Evolutionary conservation across 1,140 invertebrate genomes (phyloP).

Genomic region (Cardiocondyla obscurior): DNA sequence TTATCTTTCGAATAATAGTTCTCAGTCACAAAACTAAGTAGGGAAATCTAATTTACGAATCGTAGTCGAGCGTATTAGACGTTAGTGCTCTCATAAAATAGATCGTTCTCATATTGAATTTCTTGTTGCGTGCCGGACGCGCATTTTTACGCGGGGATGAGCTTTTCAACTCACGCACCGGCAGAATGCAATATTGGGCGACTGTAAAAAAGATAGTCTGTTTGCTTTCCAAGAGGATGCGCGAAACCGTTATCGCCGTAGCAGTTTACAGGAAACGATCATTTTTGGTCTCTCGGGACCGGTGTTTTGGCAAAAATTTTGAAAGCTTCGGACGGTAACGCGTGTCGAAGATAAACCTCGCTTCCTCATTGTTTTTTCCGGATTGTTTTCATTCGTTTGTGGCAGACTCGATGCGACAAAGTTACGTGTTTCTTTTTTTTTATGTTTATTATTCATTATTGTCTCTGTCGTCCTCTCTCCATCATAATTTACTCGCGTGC

Average conservation of each 20-base stretch:
- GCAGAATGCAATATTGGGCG: conserved; percentile 46
- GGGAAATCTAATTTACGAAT: conserved; percentile 47
- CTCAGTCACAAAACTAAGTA: background rate
- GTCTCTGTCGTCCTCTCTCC: background rate
- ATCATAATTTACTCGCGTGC: conserved; percentile 4
- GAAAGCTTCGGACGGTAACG: conserved; percentile 26
- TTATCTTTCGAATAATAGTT: conserved; percentile 21
- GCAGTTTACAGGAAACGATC: conserved; percentile 33
- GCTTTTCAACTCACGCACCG: conserved; percentile 9
- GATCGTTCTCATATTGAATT: conserved; percentile 30
- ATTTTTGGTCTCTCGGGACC: background rate
- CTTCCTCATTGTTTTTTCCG: background rate
- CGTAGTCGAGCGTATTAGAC: conserved; percentile 23
- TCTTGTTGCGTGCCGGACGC: conserved; percentile 18
- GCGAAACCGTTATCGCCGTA: conserved; percentile 5
- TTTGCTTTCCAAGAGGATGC: conserved; percentile 27
- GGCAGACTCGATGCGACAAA: background rate
- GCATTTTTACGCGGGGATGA: conserved; percentile 31
- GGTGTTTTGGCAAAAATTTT: conserved; percentile 39
- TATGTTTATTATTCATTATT: background rate
- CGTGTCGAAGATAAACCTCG: background rate
- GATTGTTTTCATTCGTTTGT: conserved; percentile 19
- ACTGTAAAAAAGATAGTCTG: conserved; percentile 34
- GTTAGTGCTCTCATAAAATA: conserved; percentile 22
- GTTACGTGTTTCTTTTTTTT: conserved; percentile 2